Conservation (phyloP, 2,797 vertebrate species). For the Gymnothorax reevesii region DNA sequence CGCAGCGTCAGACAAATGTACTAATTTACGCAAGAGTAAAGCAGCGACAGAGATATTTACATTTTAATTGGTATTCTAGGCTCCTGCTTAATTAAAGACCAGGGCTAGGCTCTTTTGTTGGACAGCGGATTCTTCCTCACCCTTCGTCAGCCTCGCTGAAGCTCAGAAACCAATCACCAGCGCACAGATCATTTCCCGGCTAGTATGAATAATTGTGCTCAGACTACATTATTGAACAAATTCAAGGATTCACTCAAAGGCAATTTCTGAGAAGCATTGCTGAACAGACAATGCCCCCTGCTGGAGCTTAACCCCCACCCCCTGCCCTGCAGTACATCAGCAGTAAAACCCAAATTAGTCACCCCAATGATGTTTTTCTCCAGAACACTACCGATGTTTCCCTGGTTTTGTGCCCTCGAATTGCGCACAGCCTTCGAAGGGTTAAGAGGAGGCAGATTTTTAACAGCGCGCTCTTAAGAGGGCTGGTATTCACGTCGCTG, state of each 20-base stretch:
- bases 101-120: slow-evolving; percentile 81
- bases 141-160: slow-evolving; percentile 67
- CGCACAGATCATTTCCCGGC: slow-evolving; percentile 72
- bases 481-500: neutral
- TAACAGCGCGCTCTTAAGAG: slow-evolving; percentile 9
- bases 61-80: slow-evolving; percentile 89
- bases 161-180: slow-evolving; percentile 78
- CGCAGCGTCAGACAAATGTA: slow-evolving; percentile 74
- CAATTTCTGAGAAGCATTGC: slow-evolving; percentile 70
- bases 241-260: slow-evolving; percentile 60
- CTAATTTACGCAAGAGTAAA: slow-evolving; percentile 83
- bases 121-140: slow-evolving; percentile 73
- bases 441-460: slow-evolving; percentile 20
- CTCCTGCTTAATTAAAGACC: slow-evolving; percentile 83
- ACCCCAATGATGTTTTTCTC: slow-evolving; percentile 23
- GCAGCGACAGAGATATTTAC: slow-evolving; percentile 82
- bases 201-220: slow-evolving; percentile 73
- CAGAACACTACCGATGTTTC: slow-evolving; percentile 45
- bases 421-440: slow-evolving; percentile 10
- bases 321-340: slow-evolving; percentile 13
- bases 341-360: slow-evolving; percentile 18
- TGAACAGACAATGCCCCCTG: slow-evolving; percentile 84
- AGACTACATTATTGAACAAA: slow-evolving; percentile 73
- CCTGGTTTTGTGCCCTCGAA: slow-evolving; percentile 25
- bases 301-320: slow-evolving; percentile 66